Base-by-base conservation (phyloP, 2,888 invertebrate genomes). In the Brachyptera risi region DNA sequence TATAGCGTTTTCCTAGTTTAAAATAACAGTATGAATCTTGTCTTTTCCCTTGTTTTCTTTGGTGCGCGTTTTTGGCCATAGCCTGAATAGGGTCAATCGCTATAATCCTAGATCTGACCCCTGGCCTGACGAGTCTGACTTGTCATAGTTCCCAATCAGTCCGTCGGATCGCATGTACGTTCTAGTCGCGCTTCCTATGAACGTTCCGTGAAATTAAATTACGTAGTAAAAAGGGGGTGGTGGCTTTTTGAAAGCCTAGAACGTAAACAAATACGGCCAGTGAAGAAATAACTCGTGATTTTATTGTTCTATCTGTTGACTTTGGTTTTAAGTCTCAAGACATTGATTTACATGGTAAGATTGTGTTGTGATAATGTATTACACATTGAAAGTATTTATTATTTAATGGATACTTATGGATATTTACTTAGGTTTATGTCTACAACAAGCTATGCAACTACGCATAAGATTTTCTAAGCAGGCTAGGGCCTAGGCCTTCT, bases 231-330 rank as follows among this genome's bases (percentile, higher is more conserved):
- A 17, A 19, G 47, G 23, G 47, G 24, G 47, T 47, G n/a, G 47
- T n/a, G n/a, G 74, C 76, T 68, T 81, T 86, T 0, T 86, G 87
- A 9, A 90, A 90, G 67, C 77, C 80, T 77, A 90, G 94, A 54
- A 35, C 54, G 31, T 63, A 60, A 63, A 63, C 62, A 60, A 63
- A 60, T 59, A 57, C 47, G 40, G 62, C 54, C 50, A 59, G 57
- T 47, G 31, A 59, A 60, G 49, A 31, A 56, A 56, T 27, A 40
- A 50, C 60, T 57, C 59, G 57, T 63, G 62, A 60, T 57, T 57
- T 59, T 54, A 37, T 24, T 58, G 49, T 47, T 15, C 31, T 56
- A 38, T 15, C 21, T 50, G 27, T 56, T 56, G 40, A 56, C 47
- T 56, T 35, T 37, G 35, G n/a, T 24, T 37, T 21, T 44, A 54